Percentiles rank a stretch among this genome's conserved stretches.
Conservation (phyloP, 2,888 invertebrate genomes). For the Steinernema carpocapsae region DNA sequence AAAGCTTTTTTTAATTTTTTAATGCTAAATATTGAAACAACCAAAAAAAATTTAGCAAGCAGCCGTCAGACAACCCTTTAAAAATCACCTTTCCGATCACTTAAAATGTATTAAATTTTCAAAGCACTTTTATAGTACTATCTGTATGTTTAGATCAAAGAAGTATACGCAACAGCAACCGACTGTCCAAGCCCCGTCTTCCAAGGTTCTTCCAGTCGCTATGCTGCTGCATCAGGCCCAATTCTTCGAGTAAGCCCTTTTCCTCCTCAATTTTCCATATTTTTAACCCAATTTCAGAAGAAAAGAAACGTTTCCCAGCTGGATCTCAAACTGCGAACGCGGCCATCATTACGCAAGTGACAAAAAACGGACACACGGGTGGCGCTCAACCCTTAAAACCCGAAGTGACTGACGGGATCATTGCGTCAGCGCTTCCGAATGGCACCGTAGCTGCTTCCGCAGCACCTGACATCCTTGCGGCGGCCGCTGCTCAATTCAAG, state of each 20-base stretch:
- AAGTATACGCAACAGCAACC: conserved; percentile 17
- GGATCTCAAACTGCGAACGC: neutral
- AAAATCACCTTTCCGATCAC: too few relatives aligned
- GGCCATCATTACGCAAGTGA: conserved; percentile 11
- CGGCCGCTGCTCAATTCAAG: conserved; percentile 29
- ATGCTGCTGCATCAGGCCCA: conserved; percentile 50
- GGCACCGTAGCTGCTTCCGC: conserved; percentile 25
- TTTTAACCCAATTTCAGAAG: too few relatives aligned
- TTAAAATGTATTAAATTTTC: too few relatives aligned
- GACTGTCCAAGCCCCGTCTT: conserved; percentile 36
- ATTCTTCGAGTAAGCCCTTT: conserved; percentile 21
- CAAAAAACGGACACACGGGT: conserved; percentile 19
- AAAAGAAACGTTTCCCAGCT: conserved; percentile 26
- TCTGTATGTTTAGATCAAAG: conserved; percentile 11
- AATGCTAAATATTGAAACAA: too few relatives aligned
- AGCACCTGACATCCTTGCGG: conserved; percentile 33
- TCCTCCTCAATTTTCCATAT: neutral
- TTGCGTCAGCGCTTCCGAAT: conserved; percentile 24
- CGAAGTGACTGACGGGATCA: conserved; percentile 26
- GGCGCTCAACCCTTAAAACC: conserved; percentile 4
- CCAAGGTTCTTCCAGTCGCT: conserved; percentile 49
- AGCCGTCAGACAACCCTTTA: too few relatives aligned
- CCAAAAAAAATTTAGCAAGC: too few relatives aligned
- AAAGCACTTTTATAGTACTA: too few relatives aligned
- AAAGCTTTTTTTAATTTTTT: too few relatives aligned